Evolutionary conservation across 2,888 invertebrate species (phyloP), one percentile per base, ranked within the genome.

Genomic region (Leptogaster cylindrica): DNA sequence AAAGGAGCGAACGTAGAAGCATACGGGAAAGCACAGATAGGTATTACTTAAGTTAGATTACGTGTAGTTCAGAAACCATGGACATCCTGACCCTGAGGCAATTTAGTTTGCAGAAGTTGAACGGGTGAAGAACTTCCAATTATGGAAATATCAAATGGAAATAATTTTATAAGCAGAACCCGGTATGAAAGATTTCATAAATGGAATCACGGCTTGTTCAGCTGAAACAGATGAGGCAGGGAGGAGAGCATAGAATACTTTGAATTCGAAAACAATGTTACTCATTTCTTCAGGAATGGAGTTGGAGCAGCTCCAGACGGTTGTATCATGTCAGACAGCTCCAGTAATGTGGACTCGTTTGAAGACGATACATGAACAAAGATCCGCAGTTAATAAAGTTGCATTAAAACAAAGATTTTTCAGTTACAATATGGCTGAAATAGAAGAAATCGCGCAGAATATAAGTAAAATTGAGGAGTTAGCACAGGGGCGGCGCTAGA

Each of bases 161-260:
- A 64, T 64, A 10, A 8, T 23, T 46, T 58, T 36, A 8, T 48
- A 48, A 33, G 20, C 10, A 51, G 48, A 64, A 64, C 46, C 46
- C 6, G 48, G 48, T 12, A 8, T 64, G 16, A 64, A 64, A 44
- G 48, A 46, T 8, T 64, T 31, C 8, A 50, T 50, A 18, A 7
- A 28, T 6, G 48, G 33, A 1, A 48, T 20, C 8, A 31, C 4
- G 1, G 3, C 10, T 7, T 14, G 48, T 3, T 8, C 48, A 2
- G 48, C 14, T 10, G 48, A 8, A 31, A 64, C n/a, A n/a, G n/a
- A n/a, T n/a, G n/a, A n/a, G n/a, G n/a, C n/a, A n/a, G n/a, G n/a
- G n/a, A n/a, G n/a, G n/a, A n/a, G n/a, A n/a, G n/a, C n/a, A n/a
- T n/a, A n/a, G n/a, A n/a, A n/a, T n/a, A n/a, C n/a, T n/a, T n/a